A percentile compares a stretch with the other conserved stretches of the same genome.
Conservation (phyloP, 2,113 vertebrate species). For the Ibidorhyncha struthersii region DNA sequence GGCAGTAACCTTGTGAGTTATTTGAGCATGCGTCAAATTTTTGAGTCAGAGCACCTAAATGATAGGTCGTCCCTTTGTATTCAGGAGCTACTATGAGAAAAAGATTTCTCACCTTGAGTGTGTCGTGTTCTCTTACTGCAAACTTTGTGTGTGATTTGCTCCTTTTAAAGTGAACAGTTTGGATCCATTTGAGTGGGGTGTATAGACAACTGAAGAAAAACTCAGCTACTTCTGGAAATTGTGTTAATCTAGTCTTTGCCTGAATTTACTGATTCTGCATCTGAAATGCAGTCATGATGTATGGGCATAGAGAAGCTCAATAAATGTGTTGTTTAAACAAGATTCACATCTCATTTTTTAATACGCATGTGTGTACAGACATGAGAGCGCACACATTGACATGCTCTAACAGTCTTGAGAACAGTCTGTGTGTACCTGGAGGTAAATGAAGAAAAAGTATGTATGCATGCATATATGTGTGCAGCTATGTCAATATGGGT, state of each 20-base stretch:
- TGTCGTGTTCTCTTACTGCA: background rate
- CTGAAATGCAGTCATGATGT: background rate
- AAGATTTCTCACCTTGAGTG: background rate
- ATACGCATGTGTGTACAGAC: fast-evolving
- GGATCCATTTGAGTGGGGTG: too few species aligned
- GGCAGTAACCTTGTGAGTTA: background rate
- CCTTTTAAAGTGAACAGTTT: too few species aligned
- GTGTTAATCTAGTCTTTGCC: background rate
- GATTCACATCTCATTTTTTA: background rate
- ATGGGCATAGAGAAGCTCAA: background rate
- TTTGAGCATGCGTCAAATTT: background rate
- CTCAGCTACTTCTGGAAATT: background rate
- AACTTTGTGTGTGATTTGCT: background rate
- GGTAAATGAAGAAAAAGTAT: background rate
- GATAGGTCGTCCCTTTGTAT: background rate
- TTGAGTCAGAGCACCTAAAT: background rate
- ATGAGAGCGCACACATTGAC: background rate
- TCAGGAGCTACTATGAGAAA: background rate
- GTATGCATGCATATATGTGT: background rate
- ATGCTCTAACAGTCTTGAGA: background rate
- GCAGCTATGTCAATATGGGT: background rate
- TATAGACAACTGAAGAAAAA: background rate
- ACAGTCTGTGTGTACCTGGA: background rate
- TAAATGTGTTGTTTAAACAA: background rate
- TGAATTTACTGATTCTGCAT: background rate